A percentile compares a stretch with the other conserved stretches of the same genome.
phyloP scores from a whole-genome alignment of 1,140 invertebrate species.

The Mesaphorura yosii region DNA sequence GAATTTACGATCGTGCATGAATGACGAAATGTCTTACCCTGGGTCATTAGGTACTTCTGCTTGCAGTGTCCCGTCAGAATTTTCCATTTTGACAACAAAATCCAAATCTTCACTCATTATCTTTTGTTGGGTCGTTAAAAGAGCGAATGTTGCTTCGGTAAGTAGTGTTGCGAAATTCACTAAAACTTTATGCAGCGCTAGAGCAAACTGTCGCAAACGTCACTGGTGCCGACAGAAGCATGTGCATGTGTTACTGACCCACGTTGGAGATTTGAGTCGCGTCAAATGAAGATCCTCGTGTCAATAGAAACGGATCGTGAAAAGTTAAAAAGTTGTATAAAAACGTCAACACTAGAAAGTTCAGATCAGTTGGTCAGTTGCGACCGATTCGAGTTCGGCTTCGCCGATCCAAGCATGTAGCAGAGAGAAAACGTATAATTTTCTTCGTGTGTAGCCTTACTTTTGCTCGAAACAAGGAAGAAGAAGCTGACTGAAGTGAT shows the following conservation, averaged over 20 bases:
- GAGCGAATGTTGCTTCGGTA: background rate
- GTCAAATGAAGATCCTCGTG: background rate
- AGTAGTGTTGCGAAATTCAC: background rate
- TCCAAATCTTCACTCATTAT: constrained; percentile 32
- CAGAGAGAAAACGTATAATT: no score
- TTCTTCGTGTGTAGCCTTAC: no score
- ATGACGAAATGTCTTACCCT: constrained; percentile 63
- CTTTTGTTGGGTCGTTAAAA: background rate
- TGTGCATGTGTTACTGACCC: background rate
- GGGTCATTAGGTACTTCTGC: constrained; percentile 79
- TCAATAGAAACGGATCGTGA: no score
- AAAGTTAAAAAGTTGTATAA: no score
- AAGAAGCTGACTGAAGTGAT: no score
- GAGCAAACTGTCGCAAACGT: background rate
- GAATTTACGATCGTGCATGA: no score
- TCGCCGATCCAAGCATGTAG: no score
- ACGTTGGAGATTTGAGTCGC: background rate
- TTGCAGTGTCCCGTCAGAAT: constrained; percentile 54
- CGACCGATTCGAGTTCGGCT: no score
- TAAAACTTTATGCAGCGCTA: background rate
- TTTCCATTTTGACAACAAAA: constrained; percentile 40
- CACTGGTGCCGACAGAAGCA: background rate
- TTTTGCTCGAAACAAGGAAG: no score
- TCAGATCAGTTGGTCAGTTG: no score
- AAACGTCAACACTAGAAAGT: no score